Conservation (phyloP, 2,888 invertebrate genomes). For the Lasioglossum oenotherae region DNA sequence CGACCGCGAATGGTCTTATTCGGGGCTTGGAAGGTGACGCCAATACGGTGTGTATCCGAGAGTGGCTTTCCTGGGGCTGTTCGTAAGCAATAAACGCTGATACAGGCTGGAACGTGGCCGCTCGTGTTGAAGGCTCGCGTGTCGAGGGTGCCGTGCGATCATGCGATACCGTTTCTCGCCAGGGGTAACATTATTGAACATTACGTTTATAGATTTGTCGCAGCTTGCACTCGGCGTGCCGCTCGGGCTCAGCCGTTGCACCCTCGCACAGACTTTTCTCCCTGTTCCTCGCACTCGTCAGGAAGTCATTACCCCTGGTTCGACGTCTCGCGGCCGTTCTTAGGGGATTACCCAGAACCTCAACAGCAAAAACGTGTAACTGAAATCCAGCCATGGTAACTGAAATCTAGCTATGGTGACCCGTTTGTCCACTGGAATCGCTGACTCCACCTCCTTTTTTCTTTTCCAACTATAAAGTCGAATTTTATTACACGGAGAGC, state of each 20-base stretch:
- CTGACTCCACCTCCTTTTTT: background rate
- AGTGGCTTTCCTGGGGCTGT: conserved; percentile 24
- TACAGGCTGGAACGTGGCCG: conserved; percentile 46
- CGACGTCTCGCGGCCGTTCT: background rate
- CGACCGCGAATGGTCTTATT: conserved; percentile 55
- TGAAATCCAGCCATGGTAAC: conserved; percentile 17
- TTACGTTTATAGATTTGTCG: conserved; percentile 77
- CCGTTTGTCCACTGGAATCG: background rate
- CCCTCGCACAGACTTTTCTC: background rate
- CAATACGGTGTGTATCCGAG: conserved; percentile 35
- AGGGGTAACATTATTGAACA: conserved; percentile 75
- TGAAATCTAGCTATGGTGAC: conserved; percentile 18
- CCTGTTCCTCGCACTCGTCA: background rate
- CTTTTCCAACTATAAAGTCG: background rate
- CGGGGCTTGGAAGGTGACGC: conserved; percentile 20
- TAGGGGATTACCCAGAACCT: conserved; percentile 13
- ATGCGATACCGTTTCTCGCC: conserved; percentile 71
- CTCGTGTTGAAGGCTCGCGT: conserved; percentile 62
- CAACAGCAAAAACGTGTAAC: conserved; percentile 1
- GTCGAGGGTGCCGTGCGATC: conserved; percentile 73
- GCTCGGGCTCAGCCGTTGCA: background rate
- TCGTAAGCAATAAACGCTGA: conserved; percentile 57
- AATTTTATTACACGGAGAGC: background rate
- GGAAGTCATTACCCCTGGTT: conserved; percentile 28
- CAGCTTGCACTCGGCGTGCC: conserved; percentile 36